A percentile compares a stretch with the other conserved stretches of the same genome.
Conservation (phyloP, 2,113 vertebrate genomes). For the Condylura cristata region DNA sequence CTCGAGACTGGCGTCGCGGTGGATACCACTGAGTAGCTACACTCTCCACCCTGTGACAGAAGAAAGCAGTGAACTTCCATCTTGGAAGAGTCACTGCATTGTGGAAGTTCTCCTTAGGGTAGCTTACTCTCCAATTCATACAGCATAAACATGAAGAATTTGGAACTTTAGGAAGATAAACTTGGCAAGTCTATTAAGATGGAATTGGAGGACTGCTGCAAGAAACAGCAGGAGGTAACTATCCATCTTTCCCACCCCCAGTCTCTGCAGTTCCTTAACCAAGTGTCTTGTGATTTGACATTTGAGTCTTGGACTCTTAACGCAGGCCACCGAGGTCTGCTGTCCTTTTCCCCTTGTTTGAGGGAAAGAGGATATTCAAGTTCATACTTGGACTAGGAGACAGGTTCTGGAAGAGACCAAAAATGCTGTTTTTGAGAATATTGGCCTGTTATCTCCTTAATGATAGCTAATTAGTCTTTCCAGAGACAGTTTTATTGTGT, state of each 20-base stretch:
- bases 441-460: neutral
- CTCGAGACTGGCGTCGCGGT: too few species aligned
- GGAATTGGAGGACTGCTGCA: neutral
- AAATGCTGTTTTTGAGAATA: neutral
- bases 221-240: too few species aligned
- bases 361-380: neutral
- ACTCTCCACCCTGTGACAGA: neutral
- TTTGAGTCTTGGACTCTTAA: neutral
- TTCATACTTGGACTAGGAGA: neutral
- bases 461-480: neutral
- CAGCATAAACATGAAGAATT: neutral
- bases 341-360: neutral
- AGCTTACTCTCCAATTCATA: neutral
- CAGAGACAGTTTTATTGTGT: neutral
- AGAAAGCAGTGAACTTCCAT: neutral
- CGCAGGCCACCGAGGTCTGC: neutral
- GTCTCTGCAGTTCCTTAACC: rapidly evolving
- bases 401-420: neutral
- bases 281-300: neutral
- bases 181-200: neutral
- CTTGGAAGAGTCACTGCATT: neutral
- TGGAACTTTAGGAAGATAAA: neutral
- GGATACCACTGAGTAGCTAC: neutral
- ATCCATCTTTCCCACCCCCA: neutral
- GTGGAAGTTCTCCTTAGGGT: neutral